Percentiles rank a stretch among this genome's conserved stretches.
Conservation (phyloP, 2,888 invertebrate genomes). For the Seira sanloemensis region DNA sequence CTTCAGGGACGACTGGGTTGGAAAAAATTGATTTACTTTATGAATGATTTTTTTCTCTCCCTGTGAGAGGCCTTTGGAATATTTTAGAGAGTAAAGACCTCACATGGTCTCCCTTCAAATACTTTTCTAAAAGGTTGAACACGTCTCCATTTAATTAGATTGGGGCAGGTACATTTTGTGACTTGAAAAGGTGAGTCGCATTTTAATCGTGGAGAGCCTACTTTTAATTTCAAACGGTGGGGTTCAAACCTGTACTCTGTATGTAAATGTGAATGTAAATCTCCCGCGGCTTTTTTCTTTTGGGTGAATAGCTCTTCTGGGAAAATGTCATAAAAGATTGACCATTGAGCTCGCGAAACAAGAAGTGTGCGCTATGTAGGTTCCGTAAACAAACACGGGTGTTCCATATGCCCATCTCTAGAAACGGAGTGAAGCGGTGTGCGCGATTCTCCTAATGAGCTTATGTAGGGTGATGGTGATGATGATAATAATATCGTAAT, state of each 20-base stretch:
- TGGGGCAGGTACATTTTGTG: not conserved
- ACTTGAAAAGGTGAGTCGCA: not conserved
- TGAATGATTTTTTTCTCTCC: not conserved
- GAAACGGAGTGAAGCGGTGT: not conserved
- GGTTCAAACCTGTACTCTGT: too few species aligned
- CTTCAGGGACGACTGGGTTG: not conserved
- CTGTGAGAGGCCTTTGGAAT: too few species aligned
- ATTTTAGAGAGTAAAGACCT: too few species aligned
- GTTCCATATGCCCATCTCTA: not conserved
- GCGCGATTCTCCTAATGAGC: not conserved
- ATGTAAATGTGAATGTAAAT: not conserved
- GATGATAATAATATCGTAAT: not conserved
- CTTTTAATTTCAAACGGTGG: too few species aligned
- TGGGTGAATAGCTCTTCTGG: not conserved
- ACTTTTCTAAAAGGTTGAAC: not conserved
- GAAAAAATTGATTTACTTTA: not conserved
- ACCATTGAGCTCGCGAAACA: not conserved
- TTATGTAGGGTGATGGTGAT: not conserved
- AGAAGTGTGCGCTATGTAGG: not conserved
- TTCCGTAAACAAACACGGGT: constrained; percentile 8
- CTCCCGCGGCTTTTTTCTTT: not conserved
- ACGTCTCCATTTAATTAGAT: not conserved
- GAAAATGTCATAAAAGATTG: not conserved
- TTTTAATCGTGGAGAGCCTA: not conserved
- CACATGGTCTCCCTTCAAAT: not conserved